Conservation (phyloP, 2,888 invertebrate species). For the Thymelicus acteon region DNA sequence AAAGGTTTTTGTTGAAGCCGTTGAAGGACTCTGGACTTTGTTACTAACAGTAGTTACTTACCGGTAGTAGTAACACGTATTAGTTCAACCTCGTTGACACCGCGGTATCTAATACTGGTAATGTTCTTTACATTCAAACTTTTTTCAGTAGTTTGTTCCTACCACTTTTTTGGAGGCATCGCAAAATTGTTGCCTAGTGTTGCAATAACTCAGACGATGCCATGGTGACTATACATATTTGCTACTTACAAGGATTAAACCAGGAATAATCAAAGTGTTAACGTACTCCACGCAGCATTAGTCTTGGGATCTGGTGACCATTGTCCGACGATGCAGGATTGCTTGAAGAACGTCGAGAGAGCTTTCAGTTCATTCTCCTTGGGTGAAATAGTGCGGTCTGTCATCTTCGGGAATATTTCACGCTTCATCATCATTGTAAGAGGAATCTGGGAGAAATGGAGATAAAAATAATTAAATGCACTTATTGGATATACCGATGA, state of each 20-base stretch:
- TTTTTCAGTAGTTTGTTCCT: background rate
- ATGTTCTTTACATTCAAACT: too few species aligned
- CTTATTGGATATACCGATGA: background rate
- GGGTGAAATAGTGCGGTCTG: constrained; percentile 88
- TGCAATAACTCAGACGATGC: too few species aligned
- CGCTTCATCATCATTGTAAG: constrained; percentile 91
- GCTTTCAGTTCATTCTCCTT: constrained; percentile 93
- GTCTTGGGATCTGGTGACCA: constrained; percentile 92
- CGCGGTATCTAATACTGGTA: too few species aligned
- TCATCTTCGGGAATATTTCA: constrained; percentile 87
- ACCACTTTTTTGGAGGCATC: too few species aligned
- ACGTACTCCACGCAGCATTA: constrained; percentile 89
- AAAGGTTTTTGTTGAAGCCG: too few species aligned
- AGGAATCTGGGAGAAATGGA: constrained; percentile 80
- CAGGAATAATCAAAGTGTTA: background rate
- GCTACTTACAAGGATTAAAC: too few species aligned
- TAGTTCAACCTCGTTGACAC: too few species aligned
- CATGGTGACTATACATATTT: too few species aligned
- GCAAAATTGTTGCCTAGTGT: too few species aligned
- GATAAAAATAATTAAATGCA: background rate
- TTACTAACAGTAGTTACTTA: too few species aligned
- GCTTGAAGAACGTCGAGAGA: constrained; percentile 90
- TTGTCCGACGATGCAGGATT: constrained; percentile 94
- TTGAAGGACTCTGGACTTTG: too few species aligned
- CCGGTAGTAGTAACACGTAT: too few species aligned